phyloP scores from a whole-genome alignment of 2,797 vertebrate species.

The Aeoliscus strigatus region DNA sequence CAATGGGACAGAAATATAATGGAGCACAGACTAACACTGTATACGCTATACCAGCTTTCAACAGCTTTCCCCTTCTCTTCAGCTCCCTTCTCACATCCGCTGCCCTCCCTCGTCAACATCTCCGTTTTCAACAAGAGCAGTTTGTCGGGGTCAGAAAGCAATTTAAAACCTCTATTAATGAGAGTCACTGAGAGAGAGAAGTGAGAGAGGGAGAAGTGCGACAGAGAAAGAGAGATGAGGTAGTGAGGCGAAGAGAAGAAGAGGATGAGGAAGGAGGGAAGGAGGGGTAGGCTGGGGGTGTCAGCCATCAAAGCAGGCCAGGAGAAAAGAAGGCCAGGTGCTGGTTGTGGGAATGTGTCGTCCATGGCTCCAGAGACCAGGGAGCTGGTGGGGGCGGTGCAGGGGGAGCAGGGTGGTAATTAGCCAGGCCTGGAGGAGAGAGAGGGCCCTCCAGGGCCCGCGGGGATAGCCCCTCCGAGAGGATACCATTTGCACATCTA shows the following conservation, averaged over 20 bases:
- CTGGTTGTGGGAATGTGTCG: constrained; percentile 73
- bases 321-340: constrained; percentile 79
- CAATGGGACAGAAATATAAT: constrained; percentile 52
- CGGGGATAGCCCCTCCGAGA: constrained; percentile 74
- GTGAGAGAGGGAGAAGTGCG: constrained; percentile 54
- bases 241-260: constrained; percentile 57
- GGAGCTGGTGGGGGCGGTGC: constrained; percentile 39
- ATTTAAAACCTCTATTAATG: constrained; percentile 87
- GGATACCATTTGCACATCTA: constrained; percentile 81
- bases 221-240: constrained; percentile 59
- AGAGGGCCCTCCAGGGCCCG: constrained; percentile 63
- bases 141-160: constrained; percentile 82
- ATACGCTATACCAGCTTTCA: constrained; percentile 22
- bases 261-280: constrained; percentile 55
- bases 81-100: constrained; percentile 43
- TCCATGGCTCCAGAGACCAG: constrained; percentile 66
- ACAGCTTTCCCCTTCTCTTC: constrained; percentile 12
- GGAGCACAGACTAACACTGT: constrained; percentile 37
- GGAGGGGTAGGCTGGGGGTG: constrained; percentile 63
- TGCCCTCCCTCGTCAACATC: constrained; percentile 48
- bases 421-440: constrained; percentile 78
- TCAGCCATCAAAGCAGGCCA: constrained; percentile 79
- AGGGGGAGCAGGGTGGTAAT: constrained; percentile 58
- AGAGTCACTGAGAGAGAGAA: constrained; percentile 60
- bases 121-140: constrained; percentile 69